phyloP scores from a whole-genome alignment of 2,797 vertebrate genomes.

The Scomberomorus guttatus region DNA sequence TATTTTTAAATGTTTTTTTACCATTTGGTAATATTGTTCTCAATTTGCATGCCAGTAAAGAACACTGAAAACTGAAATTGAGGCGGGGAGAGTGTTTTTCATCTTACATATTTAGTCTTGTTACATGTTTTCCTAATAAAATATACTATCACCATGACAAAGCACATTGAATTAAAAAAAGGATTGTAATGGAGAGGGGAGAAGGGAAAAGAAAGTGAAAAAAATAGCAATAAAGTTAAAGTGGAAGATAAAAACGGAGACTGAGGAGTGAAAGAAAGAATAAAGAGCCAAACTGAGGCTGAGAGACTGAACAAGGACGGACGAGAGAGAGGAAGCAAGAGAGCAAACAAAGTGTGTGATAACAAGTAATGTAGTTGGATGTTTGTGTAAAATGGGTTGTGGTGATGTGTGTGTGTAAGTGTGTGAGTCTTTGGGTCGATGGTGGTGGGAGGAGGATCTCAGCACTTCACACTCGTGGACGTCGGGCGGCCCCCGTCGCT shows the following conservation, averaged over 20 bases:
- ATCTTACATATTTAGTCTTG: background rate
- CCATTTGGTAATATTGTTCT: background rate
- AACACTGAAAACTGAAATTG: background rate
- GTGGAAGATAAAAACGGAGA: background rate
- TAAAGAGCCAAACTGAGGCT: background rate
- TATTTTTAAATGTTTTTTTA: background rate
- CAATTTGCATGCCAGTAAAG: background rate
- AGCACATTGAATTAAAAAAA: too few relatives aligned
- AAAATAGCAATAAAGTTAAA: background rate
- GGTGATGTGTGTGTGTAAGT: conserved; percentile 16
- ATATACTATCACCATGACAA: background rate
- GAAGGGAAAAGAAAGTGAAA: background rate
- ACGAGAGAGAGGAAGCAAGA: background rate
- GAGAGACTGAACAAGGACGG: background rate
- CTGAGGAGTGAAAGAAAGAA: background rate
- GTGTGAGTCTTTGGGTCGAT: background rate
- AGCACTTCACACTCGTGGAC: conserved; percentile 30
- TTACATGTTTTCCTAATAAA: background rate
- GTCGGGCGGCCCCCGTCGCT: conserved; percentile 10
- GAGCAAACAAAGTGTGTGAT: background rate
- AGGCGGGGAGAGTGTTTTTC: background rate
- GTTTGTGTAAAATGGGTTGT: conserved; percentile 12
- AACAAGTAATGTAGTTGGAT: conserved; percentile 50
- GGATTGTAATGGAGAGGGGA: background rate
- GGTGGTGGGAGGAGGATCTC: conserved; percentile 21